Conservation (phyloP, 2,888 invertebrate species). For the Tuberolachnus salignus region DNA sequence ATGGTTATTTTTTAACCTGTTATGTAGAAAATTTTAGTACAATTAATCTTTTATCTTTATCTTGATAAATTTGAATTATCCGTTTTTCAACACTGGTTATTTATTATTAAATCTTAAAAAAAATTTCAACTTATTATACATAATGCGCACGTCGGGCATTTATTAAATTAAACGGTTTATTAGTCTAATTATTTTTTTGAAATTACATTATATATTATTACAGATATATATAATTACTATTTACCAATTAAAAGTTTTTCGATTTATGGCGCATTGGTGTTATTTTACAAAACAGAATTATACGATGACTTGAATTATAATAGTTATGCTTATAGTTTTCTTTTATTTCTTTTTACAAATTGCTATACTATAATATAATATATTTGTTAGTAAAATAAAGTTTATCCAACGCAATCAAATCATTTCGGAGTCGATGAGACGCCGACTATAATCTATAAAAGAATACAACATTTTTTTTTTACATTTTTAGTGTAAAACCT, state of each 20-base stretch:
- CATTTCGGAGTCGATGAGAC: constrained; percentile 20
- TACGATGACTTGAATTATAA: not conserved
- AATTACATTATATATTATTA: not conserved
- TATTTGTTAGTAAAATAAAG: constrained; percentile 28
- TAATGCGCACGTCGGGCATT: no score
- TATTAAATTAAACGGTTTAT: not conserved
- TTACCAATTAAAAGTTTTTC: constrained; percentile 27
- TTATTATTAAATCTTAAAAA: no score
- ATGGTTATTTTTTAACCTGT: no score
- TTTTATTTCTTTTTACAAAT: constrained; percentile 13
- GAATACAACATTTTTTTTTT: not conserved
- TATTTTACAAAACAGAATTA: constrained; percentile 1
- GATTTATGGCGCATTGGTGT: not conserved
- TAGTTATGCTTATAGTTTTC: constrained; percentile 1
- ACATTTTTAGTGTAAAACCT: not conserved
- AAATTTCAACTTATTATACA: no score
- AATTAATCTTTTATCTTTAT: no score
- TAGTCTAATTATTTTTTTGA: not conserved
- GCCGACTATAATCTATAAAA: not conserved
- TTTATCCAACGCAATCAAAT: constrained; percentile 36
- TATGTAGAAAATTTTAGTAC: not conserved
- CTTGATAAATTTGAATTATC: no score
- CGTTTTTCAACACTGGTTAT: no score
- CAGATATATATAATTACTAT: constrained; percentile 3
- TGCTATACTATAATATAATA: not conserved